Evolutionary conservation across 2,797 vertebrate species (phyloP), one percentile per base, ranked within the genome.

Genomic region (Platalea minor): DNA sequence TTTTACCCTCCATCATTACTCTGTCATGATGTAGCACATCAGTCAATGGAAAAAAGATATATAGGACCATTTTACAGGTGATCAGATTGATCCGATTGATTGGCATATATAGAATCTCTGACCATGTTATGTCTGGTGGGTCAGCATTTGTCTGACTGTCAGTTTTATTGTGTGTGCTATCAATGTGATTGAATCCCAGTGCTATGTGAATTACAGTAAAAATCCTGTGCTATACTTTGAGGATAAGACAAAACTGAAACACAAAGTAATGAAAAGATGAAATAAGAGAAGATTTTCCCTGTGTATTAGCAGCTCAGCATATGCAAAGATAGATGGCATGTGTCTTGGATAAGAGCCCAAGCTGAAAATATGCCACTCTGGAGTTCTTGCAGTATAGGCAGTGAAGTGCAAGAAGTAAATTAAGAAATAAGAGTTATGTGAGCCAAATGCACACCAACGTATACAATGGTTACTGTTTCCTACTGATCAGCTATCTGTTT

Each of bases 1-100:
- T 84, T 95, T 90, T 79, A 64, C 17, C 11, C 11, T 94, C 43
- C 31, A 28, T 91, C 77, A 92, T 92, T 64, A 39, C 10, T 53
- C 17, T 78, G 46, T 74, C 80, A 64, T 13, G 14, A 80, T 76
- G 21, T 5, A 48, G 41, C 45, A 45, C 43, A 88, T 82, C 85
- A 68, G 56, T 92, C 93, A 88, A 67, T 35, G 13, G 13, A 35
- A 53, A 57, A 76, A 87, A 84, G 16, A 78, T 39, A 48, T 46
- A 60, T 26, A 65, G 31, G 56, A 72, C 7, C 5, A 65, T 81
- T 94, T 95, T 91, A 61, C n/a, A 76, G 61, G 29, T 84, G 60
- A 94, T 86, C 50, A 43, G 33, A 81, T 82, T 95, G 92, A 94
- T 95, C 73, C 24, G 1, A 94, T 82, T 96, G 92, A 94, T 94